Base-by-base conservation (phyloP, 2,797 vertebrate genomes). In the Pelobates cultripes region DNA sequence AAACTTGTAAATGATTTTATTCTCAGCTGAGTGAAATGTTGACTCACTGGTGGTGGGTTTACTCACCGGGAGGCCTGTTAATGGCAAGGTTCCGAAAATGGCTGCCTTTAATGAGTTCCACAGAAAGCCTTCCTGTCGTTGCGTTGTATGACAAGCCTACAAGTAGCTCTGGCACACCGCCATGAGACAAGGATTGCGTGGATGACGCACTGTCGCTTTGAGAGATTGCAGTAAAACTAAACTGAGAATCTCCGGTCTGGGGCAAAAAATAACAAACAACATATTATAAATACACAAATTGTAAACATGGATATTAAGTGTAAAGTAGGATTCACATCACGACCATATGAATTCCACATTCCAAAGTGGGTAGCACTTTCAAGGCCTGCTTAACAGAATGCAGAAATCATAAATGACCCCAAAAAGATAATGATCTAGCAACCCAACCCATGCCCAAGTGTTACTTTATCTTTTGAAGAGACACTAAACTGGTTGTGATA, bases 41-140 rank as follows among this genome's bases (percentile, higher is more conserved):
- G 55, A 70, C 73, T 28, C 28, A 67, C 64, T 45, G 40, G 51
- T 28, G 45, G 55, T 61, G 47, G n/a, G 6, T 43, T 53, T 77
- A 91, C 94, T 87, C 88, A 99, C 98, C 97, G 86, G 98, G 98
- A 3, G 96, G 96, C 87, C 95, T 93, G 92, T 94, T 97, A 89
- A 96, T 86, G n/a, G 97, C 95, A 6, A 97, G 94, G 92, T 99
- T 99, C 85, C 96, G 94, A 94, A 99, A 98, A 92, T 98, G 97
- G 86, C 97, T 99, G 79, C 98, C 98, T 94, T 98, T 99, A 92
- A 99, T 95, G 89, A 99, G 91, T 93, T 99, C 97, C 88, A 98
- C 97, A 10, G 97, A 96, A 91, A 99, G 95, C 80, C 97, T 95
- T 61, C 98, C 98, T 0, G 97, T 99, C 73, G 96, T 98, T 89